A percentile compares a stretch with the other conserved stretches of the same genome.
Conservation (phyloP, 53 echinoderm and acorn worm genomes). For the Antedon mediterranea region DNA sequence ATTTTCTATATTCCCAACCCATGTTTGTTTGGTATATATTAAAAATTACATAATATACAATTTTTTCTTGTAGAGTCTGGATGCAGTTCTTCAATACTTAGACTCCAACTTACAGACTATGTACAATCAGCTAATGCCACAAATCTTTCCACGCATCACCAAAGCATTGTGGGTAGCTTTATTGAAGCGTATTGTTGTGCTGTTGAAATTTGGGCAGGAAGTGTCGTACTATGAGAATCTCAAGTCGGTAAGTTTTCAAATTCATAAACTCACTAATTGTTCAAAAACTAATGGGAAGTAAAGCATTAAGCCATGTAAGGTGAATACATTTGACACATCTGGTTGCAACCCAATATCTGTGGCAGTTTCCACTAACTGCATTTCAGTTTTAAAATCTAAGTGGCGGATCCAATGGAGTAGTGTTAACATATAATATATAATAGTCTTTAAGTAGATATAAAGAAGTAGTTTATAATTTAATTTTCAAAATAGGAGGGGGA, state of each 20-base stretch:
- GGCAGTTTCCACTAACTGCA: no score
- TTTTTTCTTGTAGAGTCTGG: conserved; percentile 37
- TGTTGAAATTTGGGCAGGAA: conserved; percentile 55
- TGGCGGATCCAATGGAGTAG: no score
- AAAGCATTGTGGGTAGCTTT: conserved; percentile 74
- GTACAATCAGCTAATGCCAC: conserved; percentile 79
- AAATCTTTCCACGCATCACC: conserved; percentile 75
- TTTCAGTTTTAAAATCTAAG: no score
- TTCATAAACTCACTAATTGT: not conserved
- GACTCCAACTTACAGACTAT: conserved; percentile 82
- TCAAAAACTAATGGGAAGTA: no score
- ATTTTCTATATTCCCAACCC: not conserved
- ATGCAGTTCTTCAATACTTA: conserved; percentile 63
- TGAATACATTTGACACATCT: no score
- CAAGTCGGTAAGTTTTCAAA: conserved; percentile 36
- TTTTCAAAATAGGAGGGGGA: no score
- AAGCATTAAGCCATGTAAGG: no score
- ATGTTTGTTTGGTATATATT: not conserved
- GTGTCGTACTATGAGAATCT: conserved; percentile 64
- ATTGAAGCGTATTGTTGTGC: conserved; percentile 28
- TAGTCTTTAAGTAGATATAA: no score
- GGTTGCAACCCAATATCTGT: no score
- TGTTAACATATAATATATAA: no score
- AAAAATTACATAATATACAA: not conserved
- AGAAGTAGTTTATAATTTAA: no score